Evolutionary conservation across 2,113 vertebrate genomes (phyloP), one percentile per base, ranked within the genome.

Genomic region (Rallus limicola): DNA sequence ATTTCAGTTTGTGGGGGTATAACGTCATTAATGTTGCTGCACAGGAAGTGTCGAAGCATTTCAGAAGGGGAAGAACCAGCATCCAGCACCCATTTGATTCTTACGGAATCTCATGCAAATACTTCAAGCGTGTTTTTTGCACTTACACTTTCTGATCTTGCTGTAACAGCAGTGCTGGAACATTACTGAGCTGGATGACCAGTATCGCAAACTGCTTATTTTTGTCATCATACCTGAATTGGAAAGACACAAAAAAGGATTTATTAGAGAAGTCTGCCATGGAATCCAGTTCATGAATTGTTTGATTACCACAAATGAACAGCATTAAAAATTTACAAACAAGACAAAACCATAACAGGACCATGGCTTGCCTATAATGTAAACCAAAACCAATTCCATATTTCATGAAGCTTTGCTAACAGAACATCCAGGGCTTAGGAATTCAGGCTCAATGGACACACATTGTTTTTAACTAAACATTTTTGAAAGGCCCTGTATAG

Each of bases 181-280:
- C 98, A 96, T 99, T 99, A 94, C 97, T 98, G 63, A 99, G 97
- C 96, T 99, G 99, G 95, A 99, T 98, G 86, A 99, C 88, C 70
- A 98, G 97, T 96, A 99, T 94, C 4, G 98, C 98, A 97, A 99
- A 99, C n/a, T 98, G 98, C 72, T 98, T 98, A 82, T 98, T 99
- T 96, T 98, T 98, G 62, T 98, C 98, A 91, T 99, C 99, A 19
- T 99, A 98, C 86, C 98, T 98, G 95, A 90, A 97, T 94, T 38
- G 67, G 84, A 94, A 96, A 94, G 68, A 96, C 67, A 86, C 5
- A 82, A 91, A 89, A 93, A 92, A 71, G 3, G 40, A 63, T 59
- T 55, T 71, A 74, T 78, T 80, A 76, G 23, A 89, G 42, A 92
- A 70, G 34, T 48, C 65, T 88, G 67, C 50, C 40, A 67, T 70